Conservation (phyloP, 2,888 invertebrate genomes). For the Cremastinae sp. region DNA sequence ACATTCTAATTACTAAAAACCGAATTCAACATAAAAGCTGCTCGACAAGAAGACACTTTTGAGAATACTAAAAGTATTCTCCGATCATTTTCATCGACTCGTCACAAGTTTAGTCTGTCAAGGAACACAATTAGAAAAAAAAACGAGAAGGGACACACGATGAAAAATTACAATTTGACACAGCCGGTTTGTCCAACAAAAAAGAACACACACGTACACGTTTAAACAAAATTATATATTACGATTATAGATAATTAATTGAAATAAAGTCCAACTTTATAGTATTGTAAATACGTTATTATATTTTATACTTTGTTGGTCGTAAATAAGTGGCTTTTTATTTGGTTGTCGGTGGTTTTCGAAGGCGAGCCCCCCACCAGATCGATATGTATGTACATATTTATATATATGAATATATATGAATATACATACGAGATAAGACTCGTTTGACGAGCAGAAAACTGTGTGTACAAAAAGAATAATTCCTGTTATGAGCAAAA, state of each 20-base stretch:
- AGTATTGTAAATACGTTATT: constrained; percentile 68
- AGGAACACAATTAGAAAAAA: neutral
- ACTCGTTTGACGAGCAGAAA: constrained; percentile 45
- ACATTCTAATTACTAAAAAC: constrained; percentile 17
- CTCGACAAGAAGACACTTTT: constrained; percentile 5
- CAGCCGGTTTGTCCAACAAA: constrained; percentile 55
- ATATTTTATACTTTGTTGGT: constrained; percentile 69
- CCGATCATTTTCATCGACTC: neutral
- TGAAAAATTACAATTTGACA: constrained; percentile 45
- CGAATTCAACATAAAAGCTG: neutral
- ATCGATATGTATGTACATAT: constrained; percentile 9
- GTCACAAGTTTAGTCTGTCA: constrained; percentile 5
- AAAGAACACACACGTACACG: constrained; percentile 21
- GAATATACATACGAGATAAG: constrained; percentile 18
- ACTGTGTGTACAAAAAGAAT: constrained; percentile 5
- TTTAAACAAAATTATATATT: constrained; percentile 45
- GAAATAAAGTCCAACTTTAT: constrained; percentile 64
- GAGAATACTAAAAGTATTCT: constrained; percentile 30
- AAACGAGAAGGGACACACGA: constrained; percentile 15
- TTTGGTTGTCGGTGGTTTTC: constrained; percentile 42
- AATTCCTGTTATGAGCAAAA: constrained; percentile 29
- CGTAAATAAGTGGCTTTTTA: constrained; percentile 62
- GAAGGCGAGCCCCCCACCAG: constrained; percentile 7
- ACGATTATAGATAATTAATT: constrained; percentile 58
- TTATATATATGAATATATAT: constrained; percentile 5